Base-by-base conservation (phyloP, 2,797 vertebrate genomes). In the Oreortyx pictus region DNA sequence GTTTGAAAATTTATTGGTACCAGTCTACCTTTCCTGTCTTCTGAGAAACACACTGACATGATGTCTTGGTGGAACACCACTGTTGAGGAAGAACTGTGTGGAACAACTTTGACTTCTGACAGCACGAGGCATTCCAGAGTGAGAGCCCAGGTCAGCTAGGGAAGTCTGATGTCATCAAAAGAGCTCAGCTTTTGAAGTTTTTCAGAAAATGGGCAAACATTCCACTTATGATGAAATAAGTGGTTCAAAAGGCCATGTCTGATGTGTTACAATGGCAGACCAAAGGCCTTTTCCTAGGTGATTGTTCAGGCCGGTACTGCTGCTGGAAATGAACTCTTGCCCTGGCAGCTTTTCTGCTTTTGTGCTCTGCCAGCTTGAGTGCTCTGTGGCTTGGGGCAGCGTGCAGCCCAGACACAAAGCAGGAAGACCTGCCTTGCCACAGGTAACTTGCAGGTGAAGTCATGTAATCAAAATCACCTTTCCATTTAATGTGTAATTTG, bases 1-100 rank as follows among this genome's bases (percentile, higher is more conserved):
- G 24, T 46, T 80, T 87, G 12, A 25, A 29, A 56, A 41, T 67
- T 23, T 85, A 16, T 54, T 73, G 35, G 5, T 82, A 12, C 17
- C 70, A 15, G 11, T 60, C 31, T 35, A 67, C 52, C 25, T 39
- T 8, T 52, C 0, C 50, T 47, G 66, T 54, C 31, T 66, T 71
- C 12, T 61, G 11, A 59, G 70, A 29, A 89, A 23, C 0, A 0
- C 70, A 22, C 37, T 0, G 4, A 52, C 75, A 25, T 27, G 43
- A 11, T 66, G 43, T 22, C 25, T 60, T 70, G 49, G 13, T 52
- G 29, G 44, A 52, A 31, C 68, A 65, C 43, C 66, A n/a, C 6
- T 19, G 27, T 35, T 1, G 3, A n/a, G 20, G 4, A 35, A 77
- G 22, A 25, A n/a, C n/a, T 52, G 31, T 57, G 61, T 37, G 60